Conservation (phyloP, 1,140 invertebrate species). For the Aphaenogaster floridana region DNA sequence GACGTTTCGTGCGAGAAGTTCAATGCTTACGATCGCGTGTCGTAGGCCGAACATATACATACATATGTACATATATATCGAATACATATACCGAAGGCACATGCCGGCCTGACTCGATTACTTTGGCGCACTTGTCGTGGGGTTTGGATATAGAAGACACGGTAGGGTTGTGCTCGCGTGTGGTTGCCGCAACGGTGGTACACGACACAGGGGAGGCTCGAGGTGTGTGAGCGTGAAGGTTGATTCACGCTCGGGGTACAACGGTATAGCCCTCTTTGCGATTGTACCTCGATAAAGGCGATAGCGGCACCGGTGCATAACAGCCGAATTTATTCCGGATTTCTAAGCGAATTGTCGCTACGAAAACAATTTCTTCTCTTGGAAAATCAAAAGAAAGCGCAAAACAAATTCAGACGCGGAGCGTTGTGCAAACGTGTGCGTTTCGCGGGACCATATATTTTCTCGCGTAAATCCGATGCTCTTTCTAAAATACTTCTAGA, state of each 20-base stretch:
- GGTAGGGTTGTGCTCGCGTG: constrained; percentile 49
- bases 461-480: not conserved
- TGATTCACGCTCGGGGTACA: constrained; percentile 68
- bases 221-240: constrained; percentile 66
- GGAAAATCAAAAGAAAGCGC: not conserved
- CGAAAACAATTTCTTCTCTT: constrained; percentile 18
- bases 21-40: constrained; percentile 61
- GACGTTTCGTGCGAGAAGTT: constrained; percentile 50
- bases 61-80: not conserved
- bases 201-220: constrained; percentile 51
- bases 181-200: constrained; percentile 12
- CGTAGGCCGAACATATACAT: constrained; percentile 1
- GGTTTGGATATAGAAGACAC: constrained; percentile 35
- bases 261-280: constrained; percentile 45
- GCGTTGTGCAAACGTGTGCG: not conserved
- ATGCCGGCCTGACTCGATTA: constrained; percentile 28
- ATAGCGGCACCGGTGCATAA: constrained; percentile 30
- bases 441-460: constrained; percentile 15
- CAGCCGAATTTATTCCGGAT: constrained; percentile 44
- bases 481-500: not conserved
- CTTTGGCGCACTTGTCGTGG: constrained; percentile 29
- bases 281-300: constrained; percentile 56
- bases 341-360: constrained; percentile 7
- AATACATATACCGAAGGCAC: not conserved
- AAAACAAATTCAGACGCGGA: not conserved